phyloP scores from a whole-genome alignment of 53 echinoderm and acorn worm genomes.

The Holothuria scabra region DNA sequence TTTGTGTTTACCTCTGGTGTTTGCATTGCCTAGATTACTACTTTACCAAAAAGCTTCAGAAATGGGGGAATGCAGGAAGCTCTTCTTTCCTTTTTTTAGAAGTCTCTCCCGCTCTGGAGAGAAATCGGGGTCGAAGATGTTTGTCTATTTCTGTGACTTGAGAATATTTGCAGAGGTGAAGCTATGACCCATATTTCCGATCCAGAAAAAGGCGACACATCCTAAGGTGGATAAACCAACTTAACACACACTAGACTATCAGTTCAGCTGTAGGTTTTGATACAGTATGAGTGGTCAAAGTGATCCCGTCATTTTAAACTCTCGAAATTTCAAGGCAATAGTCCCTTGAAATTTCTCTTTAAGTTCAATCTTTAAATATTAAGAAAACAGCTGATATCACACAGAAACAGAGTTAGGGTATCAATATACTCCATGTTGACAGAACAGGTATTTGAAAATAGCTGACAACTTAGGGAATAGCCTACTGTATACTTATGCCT shows the following conservation, averaged over 20 bases:
- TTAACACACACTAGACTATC: neutral
- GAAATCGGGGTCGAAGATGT: conserved; percentile 36
- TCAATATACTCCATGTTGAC: too few species aligned
- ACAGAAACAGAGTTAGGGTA: too few species aligned
- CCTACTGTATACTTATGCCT: too few species aligned
- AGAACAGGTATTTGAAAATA: too few species aligned
- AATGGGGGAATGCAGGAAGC: neutral
- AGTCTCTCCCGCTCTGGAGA: conserved; percentile 10
- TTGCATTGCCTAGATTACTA: conserved; percentile 47
- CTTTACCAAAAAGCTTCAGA: neutral
- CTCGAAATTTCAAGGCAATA: neutral
- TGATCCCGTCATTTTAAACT: neutral
- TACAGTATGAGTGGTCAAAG: neutral
- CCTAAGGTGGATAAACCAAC: too few species aligned
- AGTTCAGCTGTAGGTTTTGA: neutral
- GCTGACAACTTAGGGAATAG: too few species aligned
- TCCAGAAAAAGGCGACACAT: too few species aligned
- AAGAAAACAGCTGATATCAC: too few species aligned
- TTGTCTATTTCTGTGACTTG: conserved; percentile 47
- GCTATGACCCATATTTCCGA: conserved; percentile 39
- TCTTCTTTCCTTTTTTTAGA: neutral
- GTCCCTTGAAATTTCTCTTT: too few species aligned
- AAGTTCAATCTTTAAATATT: too few species aligned
- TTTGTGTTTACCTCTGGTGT: conserved; percentile 32
- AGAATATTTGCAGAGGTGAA: conserved; percentile 43